Base-by-base conservation (phyloP, 2,113 vertebrate genomes). In the Eulemur rufifrons region DNA sequence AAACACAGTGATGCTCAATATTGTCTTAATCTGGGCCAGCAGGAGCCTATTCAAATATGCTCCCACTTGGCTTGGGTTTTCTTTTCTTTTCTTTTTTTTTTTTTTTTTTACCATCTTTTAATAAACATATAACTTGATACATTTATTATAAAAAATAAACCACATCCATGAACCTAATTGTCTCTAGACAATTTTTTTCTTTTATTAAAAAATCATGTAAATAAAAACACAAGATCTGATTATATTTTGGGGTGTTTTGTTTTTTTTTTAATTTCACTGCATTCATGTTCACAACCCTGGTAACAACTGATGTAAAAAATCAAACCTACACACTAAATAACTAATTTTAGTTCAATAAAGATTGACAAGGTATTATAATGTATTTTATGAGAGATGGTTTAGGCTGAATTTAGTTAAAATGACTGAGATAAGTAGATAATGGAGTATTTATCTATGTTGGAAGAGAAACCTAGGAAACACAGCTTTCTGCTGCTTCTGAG, bases 321-420 rank as follows among this genome's bases (percentile, higher is more conserved):
- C 42, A 97, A 89, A 95, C 37, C 87, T 88, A 17, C 71, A 81
- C 76, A 89, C 83, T 2, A 0, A 97, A 80, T 66, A 98, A 78
- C 12, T 71, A 64, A 91, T 95, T 97, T 98, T 86, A 97, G 39
- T 78, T 97, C 50, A 95, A 52, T 89, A 96, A 89, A 47, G 94
- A 56, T 52, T 95, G 17, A 96, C 61, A 90, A 85, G 8, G 81
- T 86, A 74, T 83, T 92, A 78, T 95, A 54, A 23, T 95, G 68
- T 86, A 37, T 90, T 95, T 80, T 97, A 42, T 61, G 34, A 94
- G 63, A 37, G 32, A 68, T 61, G 15, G 25, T 97, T 94, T 56
- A 29, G 29, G 74, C 13, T 93, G 74, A 84, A 96, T 76, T 69
- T 95, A 83, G 45, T 92, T 89, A 80, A 96, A 82, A 86, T 77